Percentiles rank a stretch among this genome's conserved stretches.
phyloP scores from a whole-genome alignment of 2,888 invertebrate genomes.

The Drosophila dives region DNA sequence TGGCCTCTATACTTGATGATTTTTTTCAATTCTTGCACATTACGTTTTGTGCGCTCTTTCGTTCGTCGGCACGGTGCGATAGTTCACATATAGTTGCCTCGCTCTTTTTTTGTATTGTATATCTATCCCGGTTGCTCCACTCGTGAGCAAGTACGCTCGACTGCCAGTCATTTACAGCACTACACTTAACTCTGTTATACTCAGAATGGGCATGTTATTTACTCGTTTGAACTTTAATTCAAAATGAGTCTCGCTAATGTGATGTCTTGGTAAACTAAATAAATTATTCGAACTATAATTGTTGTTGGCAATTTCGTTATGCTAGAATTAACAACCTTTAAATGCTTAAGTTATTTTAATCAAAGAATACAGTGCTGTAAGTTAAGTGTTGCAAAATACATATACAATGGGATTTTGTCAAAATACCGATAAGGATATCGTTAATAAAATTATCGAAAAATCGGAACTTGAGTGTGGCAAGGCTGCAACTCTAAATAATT shows the following conservation, averaged over 20 bases:
- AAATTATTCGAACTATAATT: slow-evolving; percentile 8
- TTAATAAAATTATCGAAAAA: not conserved
- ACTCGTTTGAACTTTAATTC: slow-evolving; percentile 43
- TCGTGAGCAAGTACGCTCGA: not conserved
- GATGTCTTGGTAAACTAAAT: not conserved
- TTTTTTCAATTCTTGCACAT: slow-evolving; percentile 76
- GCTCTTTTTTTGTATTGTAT: slow-evolving; percentile 32
- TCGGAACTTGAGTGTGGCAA: not conserved
- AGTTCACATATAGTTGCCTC: slow-evolving; percentile 33
- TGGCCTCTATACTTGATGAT: slow-evolving; percentile 82
- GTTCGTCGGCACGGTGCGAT: slow-evolving; percentile 73
- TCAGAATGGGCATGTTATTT: slow-evolving; percentile 29
- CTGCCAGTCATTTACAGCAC: slow-evolving; percentile 44
- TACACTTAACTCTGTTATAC: not conserved
- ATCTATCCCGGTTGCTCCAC: slow-evolving; percentile 31
- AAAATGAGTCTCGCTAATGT: not conserved
- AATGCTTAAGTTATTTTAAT: not conserved
- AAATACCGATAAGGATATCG: slow-evolving; percentile 1
- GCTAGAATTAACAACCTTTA: not conserved
- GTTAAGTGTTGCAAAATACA: not conserved
- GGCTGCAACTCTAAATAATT: slow-evolving; percentile 13
- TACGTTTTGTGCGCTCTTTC: slow-evolving; percentile 76
- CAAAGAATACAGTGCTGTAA: not conserved
- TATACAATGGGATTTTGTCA: not conserved
- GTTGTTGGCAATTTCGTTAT: not conserved